phyloP scores from a whole-genome alignment of 2,113 vertebrate species.

The Hemibagrus wyckioides region DNA sequence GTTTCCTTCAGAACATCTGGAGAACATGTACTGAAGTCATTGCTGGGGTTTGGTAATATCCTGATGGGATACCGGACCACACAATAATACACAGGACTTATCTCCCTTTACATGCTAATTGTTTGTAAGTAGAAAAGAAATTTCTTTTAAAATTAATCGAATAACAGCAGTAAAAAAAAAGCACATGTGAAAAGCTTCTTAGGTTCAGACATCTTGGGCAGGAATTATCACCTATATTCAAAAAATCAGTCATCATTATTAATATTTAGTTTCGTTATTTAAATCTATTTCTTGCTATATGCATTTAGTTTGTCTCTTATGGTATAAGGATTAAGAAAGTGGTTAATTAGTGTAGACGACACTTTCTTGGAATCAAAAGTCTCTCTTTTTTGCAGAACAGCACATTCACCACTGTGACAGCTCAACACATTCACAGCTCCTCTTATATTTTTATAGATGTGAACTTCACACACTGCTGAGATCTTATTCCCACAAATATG shows the following conservation, averaged over 20 bases:
- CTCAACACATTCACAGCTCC: slow-evolving; percentile 25
- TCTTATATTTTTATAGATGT: slow-evolving; percentile 35
- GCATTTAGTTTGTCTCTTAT: neutral
- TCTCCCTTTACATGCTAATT: too few species aligned
- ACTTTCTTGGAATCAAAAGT: neutral
- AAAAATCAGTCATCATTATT: neutral
- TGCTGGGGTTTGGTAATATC: neutral
- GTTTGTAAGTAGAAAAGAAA: too few species aligned
- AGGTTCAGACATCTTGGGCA: neutral
- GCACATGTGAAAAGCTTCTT: neutral
- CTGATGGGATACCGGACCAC: too few species aligned
- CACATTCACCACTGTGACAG: slow-evolving; percentile 14
- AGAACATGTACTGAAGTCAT: neutral
- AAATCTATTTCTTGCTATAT: neutral
- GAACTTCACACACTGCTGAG: slow-evolving; percentile 26
- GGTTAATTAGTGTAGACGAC: neutral
- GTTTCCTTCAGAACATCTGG: neutral
- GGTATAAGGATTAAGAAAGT: neutral
- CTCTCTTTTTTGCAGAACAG: neutral
- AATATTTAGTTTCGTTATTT: too few species aligned
- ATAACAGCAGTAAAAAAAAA: neutral
- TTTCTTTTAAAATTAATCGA: neutral
- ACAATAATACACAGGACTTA: too few species aligned
- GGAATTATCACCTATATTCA: neutral
- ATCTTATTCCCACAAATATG: slow-evolving; percentile 12